Evolutionary conservation across 2,888 invertebrate species (phyloP).

Genomic region (Parnassius glacialis): DNA sequence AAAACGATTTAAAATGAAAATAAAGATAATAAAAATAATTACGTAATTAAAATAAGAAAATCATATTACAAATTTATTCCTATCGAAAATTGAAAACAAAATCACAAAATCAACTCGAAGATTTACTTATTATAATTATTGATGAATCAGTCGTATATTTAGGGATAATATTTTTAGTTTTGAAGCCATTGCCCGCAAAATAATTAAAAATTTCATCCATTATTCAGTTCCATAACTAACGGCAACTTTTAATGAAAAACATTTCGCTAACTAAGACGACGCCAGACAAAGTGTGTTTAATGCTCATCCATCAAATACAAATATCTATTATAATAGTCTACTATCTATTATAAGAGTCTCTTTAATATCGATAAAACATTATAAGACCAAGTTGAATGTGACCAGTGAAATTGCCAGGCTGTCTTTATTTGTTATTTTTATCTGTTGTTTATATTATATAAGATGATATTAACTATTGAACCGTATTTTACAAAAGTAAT

Average conservation of each 20-base stretch:
- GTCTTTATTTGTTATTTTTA: too few relatives aligned
- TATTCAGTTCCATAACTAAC: constrained; percentile 4
- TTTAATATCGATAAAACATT: neutral
- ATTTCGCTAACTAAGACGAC: constrained; percentile 8
- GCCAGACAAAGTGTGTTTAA: constrained; percentile 12
- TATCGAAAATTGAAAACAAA: neutral
- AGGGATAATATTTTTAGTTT: neutral
- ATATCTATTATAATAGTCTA: constrained; percentile 4
- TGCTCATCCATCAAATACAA: constrained; percentile 20
- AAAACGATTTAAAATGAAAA: too few relatives aligned
- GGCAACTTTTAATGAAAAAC: constrained; percentile 19
- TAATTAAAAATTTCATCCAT: constrained; percentile 16
- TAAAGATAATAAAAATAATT: too few relatives aligned
- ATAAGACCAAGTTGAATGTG: neutral
- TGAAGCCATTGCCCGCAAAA: neutral
- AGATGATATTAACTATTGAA: too few relatives aligned
- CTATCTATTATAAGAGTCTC: constrained; percentile 3
- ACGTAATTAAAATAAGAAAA: too few relatives aligned
- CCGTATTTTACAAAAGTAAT: too few relatives aligned
- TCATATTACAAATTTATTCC: neutral
- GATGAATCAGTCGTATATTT: too few relatives aligned
- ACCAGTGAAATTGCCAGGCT: neutral
- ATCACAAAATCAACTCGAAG: neutral
- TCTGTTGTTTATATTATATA: too few relatives aligned
- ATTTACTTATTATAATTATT: neutral